Evolutionary conservation across 2,113 vertebrate genomes (phyloP), one percentile per base, ranked within the genome.

Genomic region (Syngnathus scovelli): DNA sequence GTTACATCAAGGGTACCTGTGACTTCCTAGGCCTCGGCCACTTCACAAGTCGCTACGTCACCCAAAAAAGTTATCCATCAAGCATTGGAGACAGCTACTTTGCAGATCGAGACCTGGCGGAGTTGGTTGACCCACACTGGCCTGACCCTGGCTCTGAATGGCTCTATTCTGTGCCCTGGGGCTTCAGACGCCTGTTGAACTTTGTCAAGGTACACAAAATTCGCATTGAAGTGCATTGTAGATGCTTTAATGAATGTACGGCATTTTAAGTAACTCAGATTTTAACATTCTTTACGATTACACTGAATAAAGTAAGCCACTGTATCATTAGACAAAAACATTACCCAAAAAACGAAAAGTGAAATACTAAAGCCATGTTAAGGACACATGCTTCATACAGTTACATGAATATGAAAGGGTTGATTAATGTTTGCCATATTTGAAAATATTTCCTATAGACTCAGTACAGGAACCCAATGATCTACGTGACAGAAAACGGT

Each of bases 401-500:
- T 43, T 9, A 12, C 41, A 27, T 27, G 27, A 27, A 27, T 27
- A 27, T 2, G 2, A 27, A 5, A 49, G 44, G 16, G 5, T 16
- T 7, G 23, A 64, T 36, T 54, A 10, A 64, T 64, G 44, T 66
- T 21, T 21, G 64, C 51, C 4, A 19, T 41, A 16, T 41, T 21
- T 61, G 70, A 5, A 33, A 77, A 1, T 74, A 49, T 23, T 54
- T 43, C 52, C 66, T 90, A 59, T 80, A 98, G 96, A 93, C 89
- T 74, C 93, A 94, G 60, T 97, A 97, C 5, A 92, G 93, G 51
- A 91, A 94, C 77, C 94, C 94, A 5, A 85, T 90, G 76, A 91
- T 97, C 74, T 93, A 94, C 9, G 92, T 98, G 86, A 96, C 93
- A 52, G 94, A 96, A 81, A 98, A 96, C 4, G 95, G 95, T 0